These are phyloP conservation scores for Drosophila mayaguana DNA, from an alignment of 2,888 invertebrate genomes.

Conservation along the genomic window DNA sequence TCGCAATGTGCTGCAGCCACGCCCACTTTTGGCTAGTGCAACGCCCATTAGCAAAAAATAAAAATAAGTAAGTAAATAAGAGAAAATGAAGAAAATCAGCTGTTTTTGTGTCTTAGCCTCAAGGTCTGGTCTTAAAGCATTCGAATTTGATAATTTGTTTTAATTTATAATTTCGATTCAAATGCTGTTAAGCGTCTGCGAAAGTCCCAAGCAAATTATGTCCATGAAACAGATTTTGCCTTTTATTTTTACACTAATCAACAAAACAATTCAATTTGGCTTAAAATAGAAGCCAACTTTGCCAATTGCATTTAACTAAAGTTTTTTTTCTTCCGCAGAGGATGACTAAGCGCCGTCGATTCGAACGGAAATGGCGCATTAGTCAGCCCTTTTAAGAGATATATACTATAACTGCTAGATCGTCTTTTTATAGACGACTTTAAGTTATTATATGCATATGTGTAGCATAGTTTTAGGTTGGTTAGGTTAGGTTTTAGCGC, in stretches of 20 bases:
- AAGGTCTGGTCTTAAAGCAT: constrained; percentile 34
- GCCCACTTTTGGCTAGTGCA: constrained; percentile 32
- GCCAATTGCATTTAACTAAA: constrained; percentile 1
- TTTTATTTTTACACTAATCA: constrained; percentile 7
- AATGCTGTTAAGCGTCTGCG: constrained; percentile 35
- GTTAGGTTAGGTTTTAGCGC: too few relatives aligned
- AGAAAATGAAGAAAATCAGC: constrained; percentile 53
- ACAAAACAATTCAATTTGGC: constrained; percentile 1
- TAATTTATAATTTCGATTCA: constrained; percentile 44
- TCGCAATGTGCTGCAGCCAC: constrained; percentile 65
- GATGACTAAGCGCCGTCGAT: constrained; percentile 33
- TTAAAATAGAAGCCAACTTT: constrained; percentile 18
- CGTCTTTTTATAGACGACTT: not conserved
- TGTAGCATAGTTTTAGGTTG: constrained; percentile 15
- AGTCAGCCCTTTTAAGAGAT: constrained; percentile 37
- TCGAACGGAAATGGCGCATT: constrained; percentile 55
- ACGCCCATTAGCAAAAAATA: constrained; percentile 49
- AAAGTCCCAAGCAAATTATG: constrained; percentile 51
- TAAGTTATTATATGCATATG: not conserved
- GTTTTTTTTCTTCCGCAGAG: constrained; percentile 3
- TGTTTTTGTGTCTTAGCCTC: constrained; percentile 49
- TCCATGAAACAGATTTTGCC: constrained; percentile 57
- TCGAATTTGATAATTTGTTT: constrained; percentile 28
- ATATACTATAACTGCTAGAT: not conserved
- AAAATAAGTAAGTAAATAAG: too few relatives aligned